Base-by-base conservation (phyloP, 2,888 invertebrate genomes). In the Leptinotarsa tumamoca region DNA sequence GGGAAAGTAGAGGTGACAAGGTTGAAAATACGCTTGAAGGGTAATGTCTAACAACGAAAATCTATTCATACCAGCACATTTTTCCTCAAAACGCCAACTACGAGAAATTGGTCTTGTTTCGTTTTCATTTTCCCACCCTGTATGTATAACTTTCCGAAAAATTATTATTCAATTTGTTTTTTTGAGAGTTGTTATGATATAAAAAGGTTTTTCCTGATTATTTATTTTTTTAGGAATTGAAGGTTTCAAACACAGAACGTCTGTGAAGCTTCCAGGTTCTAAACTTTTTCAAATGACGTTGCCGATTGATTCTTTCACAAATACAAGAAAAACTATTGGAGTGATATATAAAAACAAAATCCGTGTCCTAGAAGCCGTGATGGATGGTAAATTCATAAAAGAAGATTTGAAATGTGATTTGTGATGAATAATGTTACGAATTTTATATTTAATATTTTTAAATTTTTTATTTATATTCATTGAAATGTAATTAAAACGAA, bases 341-440 rank as follows among this genome's bases (percentile, higher is more conserved):
- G 77, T 88, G 7, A 77, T 90, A 7, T 76, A 88, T 66, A 83
- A 84, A 43, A 87, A 88, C 70, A 84, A 82, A 80, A 77, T 90
- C 61, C 86, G 77, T 50, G 82, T 90, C 67, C 73, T 90, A 27
- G 84, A 89, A 82, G 88, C 89, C 50, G 83, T 88, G 70, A 90
- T 90, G 90, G 82, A 87, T 67, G 90, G 90, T 1, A 88, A 88
- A 74, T 86, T 83, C 81, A 81, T 88, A 17, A 83, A 86, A 27
- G 82, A 85, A 67, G 80, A 85, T 73, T 78, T 87, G 52, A 74
- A 83, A 54, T 88, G 87, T 84, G 67, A 17, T 17, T 77, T 80
- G 72, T 78, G 70, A 80, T 71, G 66, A 50, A 56, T 33, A 5
- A 70, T 70, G 1, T 69, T 33, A 56, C 21, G 56, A 58, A 27